Percentiles rank a stretch among this genome's conserved stretches.
These are phyloP conservation scores for Hydrochoerus hydrochaeris DNA, from an alignment of 2,113 vertebrate species.

Conservation along the genomic window DNA sequence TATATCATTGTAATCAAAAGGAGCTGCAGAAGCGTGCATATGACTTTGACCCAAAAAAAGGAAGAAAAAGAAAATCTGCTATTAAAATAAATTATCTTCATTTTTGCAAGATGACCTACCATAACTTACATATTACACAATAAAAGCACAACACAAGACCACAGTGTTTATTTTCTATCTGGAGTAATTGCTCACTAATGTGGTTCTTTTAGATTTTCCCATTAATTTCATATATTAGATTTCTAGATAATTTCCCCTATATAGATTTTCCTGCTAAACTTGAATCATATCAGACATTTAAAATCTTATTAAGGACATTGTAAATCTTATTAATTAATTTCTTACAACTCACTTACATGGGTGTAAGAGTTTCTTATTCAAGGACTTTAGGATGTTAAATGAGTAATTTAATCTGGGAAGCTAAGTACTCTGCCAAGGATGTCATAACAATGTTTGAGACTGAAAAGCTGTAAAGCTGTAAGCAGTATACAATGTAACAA, in stretches of 20 bases:
- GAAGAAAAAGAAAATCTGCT: slow-evolving; percentile 69
- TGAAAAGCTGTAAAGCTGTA: neutral
- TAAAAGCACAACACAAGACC: slow-evolving; percentile 13
- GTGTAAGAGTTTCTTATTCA: neutral
- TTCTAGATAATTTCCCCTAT: slow-evolving; percentile 9
- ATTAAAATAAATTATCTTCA: slow-evolving; percentile 78
- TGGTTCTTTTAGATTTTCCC: slow-evolving; percentile 48
- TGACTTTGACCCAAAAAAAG: slow-evolving; percentile 75
- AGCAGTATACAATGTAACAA: neutral
- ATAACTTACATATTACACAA: slow-evolving; percentile 73
- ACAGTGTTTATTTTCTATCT: slow-evolving; percentile 63
- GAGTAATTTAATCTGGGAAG: neutral
- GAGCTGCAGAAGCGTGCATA: slow-evolving; percentile 73
- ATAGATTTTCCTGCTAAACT: neutral
- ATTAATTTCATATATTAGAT: slow-evolving; percentile 37
- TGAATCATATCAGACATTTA: slow-evolving; percentile 4
- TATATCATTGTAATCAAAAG: slow-evolving; percentile 79
- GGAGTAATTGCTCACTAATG: slow-evolving; percentile 41
- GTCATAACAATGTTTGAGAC: neutral
- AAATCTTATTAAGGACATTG: neutral
- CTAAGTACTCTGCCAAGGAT: neutral
- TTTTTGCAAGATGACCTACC: slow-evolving; percentile 73
- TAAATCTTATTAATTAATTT: slow-evolving; percentile 34
- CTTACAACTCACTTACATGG: neutral
- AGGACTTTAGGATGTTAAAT: neutral